These are phyloP conservation scores for Hoplodrina ambigua DNA, from an alignment of 2,888 invertebrate species.

Conservation along the genomic window DNA sequence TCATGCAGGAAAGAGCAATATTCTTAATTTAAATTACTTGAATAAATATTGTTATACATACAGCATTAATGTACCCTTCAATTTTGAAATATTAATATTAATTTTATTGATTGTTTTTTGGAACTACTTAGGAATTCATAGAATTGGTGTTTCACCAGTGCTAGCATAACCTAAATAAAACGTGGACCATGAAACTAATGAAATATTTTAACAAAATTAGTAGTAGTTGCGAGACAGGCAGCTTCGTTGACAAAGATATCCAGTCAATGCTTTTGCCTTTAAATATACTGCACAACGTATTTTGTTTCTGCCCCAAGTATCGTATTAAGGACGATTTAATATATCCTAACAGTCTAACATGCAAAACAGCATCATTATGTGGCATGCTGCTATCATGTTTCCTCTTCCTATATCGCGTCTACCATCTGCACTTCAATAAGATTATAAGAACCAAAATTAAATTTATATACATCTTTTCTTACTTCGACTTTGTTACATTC, in stretches of 20 bases:
- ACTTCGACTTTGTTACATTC: background rate
- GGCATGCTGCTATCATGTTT: too few species aligned
- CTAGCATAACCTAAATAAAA: background rate
- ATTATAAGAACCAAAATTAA: background rate
- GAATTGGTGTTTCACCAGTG: background rate
- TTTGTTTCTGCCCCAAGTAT: constrained; percentile 41
- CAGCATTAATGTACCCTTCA: too few species aligned
- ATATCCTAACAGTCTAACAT: constrained; percentile 2
- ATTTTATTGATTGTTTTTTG: too few species aligned
- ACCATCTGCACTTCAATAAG: too few species aligned
- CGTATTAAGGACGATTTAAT: constrained; percentile 46
- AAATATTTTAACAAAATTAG: background rate
- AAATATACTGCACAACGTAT: constrained; percentile 34
- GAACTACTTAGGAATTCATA: too few species aligned
- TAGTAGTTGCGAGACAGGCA: background rate
- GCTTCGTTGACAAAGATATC: constrained; percentile 42
- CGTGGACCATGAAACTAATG: background rate
- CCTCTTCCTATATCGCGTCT: too few species aligned
- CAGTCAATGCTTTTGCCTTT: constrained; percentile 48
- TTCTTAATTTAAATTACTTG: too few species aligned
- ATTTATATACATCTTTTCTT: background rate
- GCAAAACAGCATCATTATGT: too few species aligned
- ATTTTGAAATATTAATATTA: too few species aligned
- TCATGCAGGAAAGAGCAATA: too few species aligned
- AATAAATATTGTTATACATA: too few species aligned